Evolutionary conservation across 2,888 invertebrate genomes (phyloP), one percentile per base, ranked within the genome.

Genomic region (Margaritifera margaritifera): DNA sequence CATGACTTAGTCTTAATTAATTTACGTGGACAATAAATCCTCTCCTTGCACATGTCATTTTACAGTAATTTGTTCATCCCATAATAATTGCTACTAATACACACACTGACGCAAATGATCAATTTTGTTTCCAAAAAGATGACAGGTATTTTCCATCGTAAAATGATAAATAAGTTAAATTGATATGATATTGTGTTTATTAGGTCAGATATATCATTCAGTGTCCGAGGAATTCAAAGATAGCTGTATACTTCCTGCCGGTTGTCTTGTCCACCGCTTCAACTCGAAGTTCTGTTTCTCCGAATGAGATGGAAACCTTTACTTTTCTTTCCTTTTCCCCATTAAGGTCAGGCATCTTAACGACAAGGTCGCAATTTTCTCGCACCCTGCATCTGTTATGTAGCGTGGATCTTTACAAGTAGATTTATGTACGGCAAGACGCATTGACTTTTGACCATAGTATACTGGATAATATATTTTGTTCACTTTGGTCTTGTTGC

Each of bases 281-380:
- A 24, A 66, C 61, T 42, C 55, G 42, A 15, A 66, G 31, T 20
- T 66, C 66, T 20, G 66, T 61, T 15, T 59, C 61, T 51, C 66
- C 51, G 11, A 66, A 66, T 8, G 62, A 61, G 61, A 61, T 55
- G 31, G 42, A 18, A 22, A 66, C 66, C 5, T 15, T 18, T 8
- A 18, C 66, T 20, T 6, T 20, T 22, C 62, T 55, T 8, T 61
- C 25, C 1, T 50, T 19, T 54, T 56, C 56, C n/a, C 56, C 56
- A 19, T 57, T 25, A 22, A 58, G 53, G 27, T 65, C 69, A 15
- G 69, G 66, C 31, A 69, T 52, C 8, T n/a, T 50, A n/a, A 69
- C 42, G 15, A 19, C 1, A 6, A 69, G 15, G 15, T 27, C 11
- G 19, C 69, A 1, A 69, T 22, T n/a, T 52, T 22, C 15, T 19